A percentile compares a stretch with the other conserved stretches of the same genome.
These are phyloP conservation scores for Hemistola chrysoprasaria DNA, from an alignment of 2,888 invertebrate species.

Conservation along the genomic window DNA sequence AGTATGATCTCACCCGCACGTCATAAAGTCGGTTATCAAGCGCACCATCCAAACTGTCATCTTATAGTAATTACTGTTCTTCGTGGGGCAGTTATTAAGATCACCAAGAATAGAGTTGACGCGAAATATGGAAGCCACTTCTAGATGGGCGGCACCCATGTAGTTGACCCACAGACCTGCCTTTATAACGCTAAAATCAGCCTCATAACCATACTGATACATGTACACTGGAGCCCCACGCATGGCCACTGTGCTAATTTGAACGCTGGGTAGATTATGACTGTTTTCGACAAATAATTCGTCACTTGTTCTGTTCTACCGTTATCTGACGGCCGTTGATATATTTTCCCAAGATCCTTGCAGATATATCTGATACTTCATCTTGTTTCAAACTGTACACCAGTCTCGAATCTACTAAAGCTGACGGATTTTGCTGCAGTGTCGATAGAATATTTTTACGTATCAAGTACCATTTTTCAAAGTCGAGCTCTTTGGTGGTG, in stretches of 20 bases:
- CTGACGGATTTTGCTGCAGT: conserved; percentile 16
- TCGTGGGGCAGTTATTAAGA: conserved; percentile 12
- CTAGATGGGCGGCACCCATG: conserved; percentile 58
- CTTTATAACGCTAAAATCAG: conserved; percentile 60
- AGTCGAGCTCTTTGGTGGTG: conserved; percentile 21
- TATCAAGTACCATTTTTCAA: conserved; percentile 16
- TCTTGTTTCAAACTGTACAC: conserved; percentile 11
- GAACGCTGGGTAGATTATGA: conserved; percentile 29
- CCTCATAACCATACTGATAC: conserved; percentile 69
- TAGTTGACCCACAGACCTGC: conserved; percentile 32
- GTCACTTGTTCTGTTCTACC: conserved; percentile 26
- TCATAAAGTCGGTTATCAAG: conserved; percentile 31
- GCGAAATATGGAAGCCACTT: conserved; percentile 65
- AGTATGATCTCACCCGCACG: conserved; percentile 25
- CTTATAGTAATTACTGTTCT: conserved; percentile 25
- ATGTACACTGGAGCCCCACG: conserved; percentile 53
- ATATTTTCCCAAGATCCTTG: conserved; percentile 17
- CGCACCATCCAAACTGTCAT: conserved; percentile 34
- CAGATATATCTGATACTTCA: conserved; percentile 5
- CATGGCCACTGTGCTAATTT: conserved; percentile 22
- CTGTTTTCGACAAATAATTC: conserved; percentile 20
- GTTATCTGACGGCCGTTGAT: conserved; percentile 22
- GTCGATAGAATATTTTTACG: conserved; percentile 15
- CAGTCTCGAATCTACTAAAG: conserved; percentile 17
- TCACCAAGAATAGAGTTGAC: conserved; percentile 20